Conservation (phyloP, 2,888 invertebrate species). For the Gymnosoma rotundatum region DNA sequence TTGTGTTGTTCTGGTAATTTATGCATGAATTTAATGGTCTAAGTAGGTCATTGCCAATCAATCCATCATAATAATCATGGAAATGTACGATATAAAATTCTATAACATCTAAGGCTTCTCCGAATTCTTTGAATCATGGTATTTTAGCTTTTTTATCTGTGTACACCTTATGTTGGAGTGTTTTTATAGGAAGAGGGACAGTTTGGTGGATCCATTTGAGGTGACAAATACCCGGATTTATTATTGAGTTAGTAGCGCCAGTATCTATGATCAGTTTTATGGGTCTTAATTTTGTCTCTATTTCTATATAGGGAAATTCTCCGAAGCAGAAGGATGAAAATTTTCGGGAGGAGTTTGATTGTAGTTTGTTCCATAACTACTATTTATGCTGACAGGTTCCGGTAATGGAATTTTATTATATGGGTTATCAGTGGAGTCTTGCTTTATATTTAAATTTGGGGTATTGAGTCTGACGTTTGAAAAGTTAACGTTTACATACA, state of each 20-base stretch:
- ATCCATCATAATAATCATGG: slow-evolving; percentile 51
- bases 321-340: slow-evolving; percentile 2
- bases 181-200: not conserved
- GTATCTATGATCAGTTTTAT: slow-evolving; percentile 59
- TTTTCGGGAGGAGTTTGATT: slow-evolving; percentile 32
- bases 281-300: too few species aligned
- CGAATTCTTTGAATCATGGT: slow-evolving; percentile 48
- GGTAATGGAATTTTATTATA: not conserved
- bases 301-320: slow-evolving; percentile 60
- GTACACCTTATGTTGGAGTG: not conserved
- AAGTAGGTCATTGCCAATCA: slow-evolving; percentile 60
- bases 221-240: slow-evolving; percentile 54
- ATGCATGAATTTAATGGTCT: slow-evolving; percentile 27
- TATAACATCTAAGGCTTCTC: slow-evolving; percentile 1
- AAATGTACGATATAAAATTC: slow-evolving; percentile 33
- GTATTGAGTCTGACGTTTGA: slow-evolving; percentile 19
- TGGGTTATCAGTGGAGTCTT: too few species aligned
- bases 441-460: slow-evolving; percentile 18
- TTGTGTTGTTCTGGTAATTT: slow-evolving; percentile 28
- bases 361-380: too few species aligned
- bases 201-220: too few species aligned
- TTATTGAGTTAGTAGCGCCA: slow-evolving; percentile 56
- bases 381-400: not conserved
- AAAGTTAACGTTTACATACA: slow-evolving; percentile 49
- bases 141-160: slow-evolving; percentile 45